These are phyloP conservation scores for Anoplolepis gracilipes DNA, from an alignment of 1,140 invertebrate species.

Conservation along the genomic window DNA sequence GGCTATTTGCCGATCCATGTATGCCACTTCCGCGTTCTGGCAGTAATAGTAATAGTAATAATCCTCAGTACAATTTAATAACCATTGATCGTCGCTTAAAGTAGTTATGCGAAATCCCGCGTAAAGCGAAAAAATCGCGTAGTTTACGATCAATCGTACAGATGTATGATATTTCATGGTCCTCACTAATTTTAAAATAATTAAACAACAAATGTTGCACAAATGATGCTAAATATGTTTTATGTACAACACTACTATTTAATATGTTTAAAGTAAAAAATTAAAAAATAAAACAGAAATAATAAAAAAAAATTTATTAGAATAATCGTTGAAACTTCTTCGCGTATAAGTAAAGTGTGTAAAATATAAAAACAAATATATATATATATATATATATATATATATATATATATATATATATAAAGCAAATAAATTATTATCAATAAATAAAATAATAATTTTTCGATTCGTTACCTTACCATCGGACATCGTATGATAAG, in stretches of 20 bases:
- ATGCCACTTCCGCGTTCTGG: conserved; percentile 67
- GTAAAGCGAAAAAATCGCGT: conserved; percentile 11
- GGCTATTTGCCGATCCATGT: conserved; percentile 63
- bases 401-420: background rate
- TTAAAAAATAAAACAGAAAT: background rate
- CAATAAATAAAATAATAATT: conserved; percentile 21
- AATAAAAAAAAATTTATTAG: background rate
- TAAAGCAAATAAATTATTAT: background rate
- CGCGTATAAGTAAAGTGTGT: background rate
- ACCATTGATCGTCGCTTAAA: conserved; percentile 44
- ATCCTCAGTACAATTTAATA: conserved; percentile 41
- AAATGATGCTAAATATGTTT: background rate
- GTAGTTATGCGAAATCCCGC: background rate
- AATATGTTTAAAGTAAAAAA: background rate
- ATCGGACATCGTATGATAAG: background rate
- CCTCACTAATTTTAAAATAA: background rate
- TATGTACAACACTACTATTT: background rate
- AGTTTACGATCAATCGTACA: conserved; percentile 14
- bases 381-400: background rate
- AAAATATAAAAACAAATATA: conserved; percentile 34
- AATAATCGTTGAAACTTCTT: background rate
- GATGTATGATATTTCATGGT: background rate
- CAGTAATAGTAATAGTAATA: conserved; percentile 71
- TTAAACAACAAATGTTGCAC: background rate
- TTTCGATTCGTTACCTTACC: background rate